Conservation (phyloP, 2,113 vertebrate genomes). For the Thomomys bottae region DNA sequence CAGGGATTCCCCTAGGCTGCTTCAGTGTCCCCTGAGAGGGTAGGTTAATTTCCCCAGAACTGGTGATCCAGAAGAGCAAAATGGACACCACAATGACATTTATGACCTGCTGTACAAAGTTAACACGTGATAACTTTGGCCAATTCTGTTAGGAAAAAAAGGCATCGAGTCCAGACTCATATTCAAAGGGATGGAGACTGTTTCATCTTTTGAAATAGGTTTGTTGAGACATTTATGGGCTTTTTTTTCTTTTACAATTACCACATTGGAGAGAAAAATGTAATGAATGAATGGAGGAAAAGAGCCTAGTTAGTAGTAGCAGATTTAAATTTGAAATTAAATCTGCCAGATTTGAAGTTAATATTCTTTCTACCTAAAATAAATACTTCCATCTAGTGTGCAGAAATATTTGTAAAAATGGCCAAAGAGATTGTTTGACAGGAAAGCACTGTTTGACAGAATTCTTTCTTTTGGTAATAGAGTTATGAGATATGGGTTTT, state of each 20-base stretch:
- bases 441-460: neutral
- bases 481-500: slow-evolving; percentile 9
- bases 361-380: slow-evolving; percentile 21
- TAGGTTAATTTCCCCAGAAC: neutral
- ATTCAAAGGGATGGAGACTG: neutral
- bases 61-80: neutral
- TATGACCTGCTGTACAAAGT: neutral
- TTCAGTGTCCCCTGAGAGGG: neutral
- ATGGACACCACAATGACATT: neutral
- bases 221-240: neutral
- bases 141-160: neutral
- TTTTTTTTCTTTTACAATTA: neutral
- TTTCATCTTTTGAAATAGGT: slow-evolving; percentile 3
- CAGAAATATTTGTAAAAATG: slow-evolving; percentile 17
- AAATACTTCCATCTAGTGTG: neutral
- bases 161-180: neutral
- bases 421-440: neutral
- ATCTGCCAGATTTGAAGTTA: slow-evolving; percentile 14
- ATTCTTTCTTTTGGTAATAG: neutral
- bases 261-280: neutral
- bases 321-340: slow-evolving; percentile 36
- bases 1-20: neutral
- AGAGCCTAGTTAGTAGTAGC: neutral
- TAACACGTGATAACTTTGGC: neutral
- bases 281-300: neutral